Conservation (phyloP, 2,888 invertebrate genomes). For the Lymantria monacha region DNA sequence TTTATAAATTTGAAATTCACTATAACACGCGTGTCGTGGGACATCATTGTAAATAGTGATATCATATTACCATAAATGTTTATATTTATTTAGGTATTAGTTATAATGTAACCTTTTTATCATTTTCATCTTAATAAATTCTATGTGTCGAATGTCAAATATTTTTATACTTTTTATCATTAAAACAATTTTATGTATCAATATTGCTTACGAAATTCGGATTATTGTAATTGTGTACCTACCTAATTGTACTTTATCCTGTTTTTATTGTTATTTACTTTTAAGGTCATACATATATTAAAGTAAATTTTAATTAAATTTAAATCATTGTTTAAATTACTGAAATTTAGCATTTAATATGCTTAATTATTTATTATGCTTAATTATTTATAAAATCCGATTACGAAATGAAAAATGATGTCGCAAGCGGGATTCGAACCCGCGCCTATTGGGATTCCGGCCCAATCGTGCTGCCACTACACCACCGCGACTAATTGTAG, state of each 20-base stretch:
- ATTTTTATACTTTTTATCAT: constrained; percentile 14
- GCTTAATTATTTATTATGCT: too few relatives aligned
- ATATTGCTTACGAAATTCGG: constrained; percentile 29
- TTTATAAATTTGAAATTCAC: too few relatives aligned
- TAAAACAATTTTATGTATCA: constrained; percentile 20
- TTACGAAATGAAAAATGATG: too few relatives aligned
- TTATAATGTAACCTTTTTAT: constrained; percentile 13
- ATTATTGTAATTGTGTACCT: constrained; percentile 31
- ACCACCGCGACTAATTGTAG: too few relatives aligned
- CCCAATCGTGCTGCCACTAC: too few relatives aligned
- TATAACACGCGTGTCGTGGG: too few relatives aligned
- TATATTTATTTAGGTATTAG: constrained; percentile 55
- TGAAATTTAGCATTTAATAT: too few relatives aligned
- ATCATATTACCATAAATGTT: constrained; percentile 28
- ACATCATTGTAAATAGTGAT: constrained; percentile 33
- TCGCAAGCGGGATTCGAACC: too few relatives aligned
- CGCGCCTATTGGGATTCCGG: too few relatives aligned
- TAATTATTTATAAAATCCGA: too few relatives aligned
- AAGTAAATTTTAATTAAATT: constrained; percentile 45
- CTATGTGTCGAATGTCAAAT: constrained; percentile 11
- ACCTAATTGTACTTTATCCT: constrained; percentile 37
- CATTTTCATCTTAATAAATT: constrained; percentile 3
- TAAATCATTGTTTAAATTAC: constrained; percentile 14
- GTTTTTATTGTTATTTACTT: constrained; percentile 67
- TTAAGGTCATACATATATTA: constrained; percentile 55